phyloP scores from a whole-genome alignment of 1,140 invertebrate species.

The Drosophila gunungcola region DNA sequence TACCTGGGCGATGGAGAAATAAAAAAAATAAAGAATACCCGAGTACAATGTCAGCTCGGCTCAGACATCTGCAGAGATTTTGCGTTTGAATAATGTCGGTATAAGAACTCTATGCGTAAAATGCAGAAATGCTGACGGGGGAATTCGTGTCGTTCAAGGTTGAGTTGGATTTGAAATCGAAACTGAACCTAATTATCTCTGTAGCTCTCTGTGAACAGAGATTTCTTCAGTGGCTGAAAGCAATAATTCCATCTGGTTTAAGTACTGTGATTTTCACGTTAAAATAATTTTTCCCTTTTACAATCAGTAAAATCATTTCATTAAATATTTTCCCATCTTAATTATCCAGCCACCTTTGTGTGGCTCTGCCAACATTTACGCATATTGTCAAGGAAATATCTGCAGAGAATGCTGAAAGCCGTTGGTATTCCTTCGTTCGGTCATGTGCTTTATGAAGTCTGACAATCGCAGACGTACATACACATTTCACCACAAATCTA shows the following conservation, averaged over 20 bases:
- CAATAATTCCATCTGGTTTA: not conserved
- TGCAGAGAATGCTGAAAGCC: conserved; percentile 24
- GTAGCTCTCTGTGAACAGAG: not conserved
- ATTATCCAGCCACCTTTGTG: conserved; percentile 20
- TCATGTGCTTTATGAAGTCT: conserved; percentile 4
- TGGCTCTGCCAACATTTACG: not conserved
- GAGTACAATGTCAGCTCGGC: conserved; percentile 46
- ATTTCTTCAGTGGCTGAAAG: not conserved
- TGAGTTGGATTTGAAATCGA: conserved; percentile 20
- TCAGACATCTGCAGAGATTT: conserved; percentile 47
- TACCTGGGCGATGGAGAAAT: conserved; percentile 36
- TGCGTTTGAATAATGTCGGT: conserved; percentile 22
- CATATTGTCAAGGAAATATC: conserved; percentile 13
- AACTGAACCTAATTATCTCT: conserved; percentile 15
- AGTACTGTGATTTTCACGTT: not conserved
- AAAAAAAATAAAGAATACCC: conserved; percentile 16
- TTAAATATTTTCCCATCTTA: conserved; percentile 20
- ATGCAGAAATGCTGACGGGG: conserved; percentile 21
- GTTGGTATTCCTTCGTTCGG: not conserved
- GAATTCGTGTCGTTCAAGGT: not conserved
- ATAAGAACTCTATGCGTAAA: conserved; percentile 20
- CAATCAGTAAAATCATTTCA: conserved; percentile 23
- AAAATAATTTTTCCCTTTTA: conserved; percentile 6
- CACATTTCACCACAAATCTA: conserved; percentile 76
- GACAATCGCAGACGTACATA: conserved; percentile 30